A percentile compares a stretch with the other conserved stretches of the same genome.
Conservation (phyloP, 2,797 vertebrate genomes). For the Sebastes baramenuke region DNA sequence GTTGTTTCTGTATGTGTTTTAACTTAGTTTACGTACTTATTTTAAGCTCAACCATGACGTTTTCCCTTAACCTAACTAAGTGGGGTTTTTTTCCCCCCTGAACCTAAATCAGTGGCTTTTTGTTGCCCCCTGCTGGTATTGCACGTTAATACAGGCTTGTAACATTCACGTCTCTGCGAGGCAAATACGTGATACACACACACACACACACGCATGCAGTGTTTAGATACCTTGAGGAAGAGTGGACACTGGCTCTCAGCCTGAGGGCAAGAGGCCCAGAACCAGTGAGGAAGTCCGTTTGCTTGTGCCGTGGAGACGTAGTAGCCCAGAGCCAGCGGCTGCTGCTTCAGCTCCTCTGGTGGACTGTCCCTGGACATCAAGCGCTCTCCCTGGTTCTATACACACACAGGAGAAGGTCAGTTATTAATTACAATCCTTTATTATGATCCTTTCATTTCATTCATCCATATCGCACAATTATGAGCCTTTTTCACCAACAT, state of each 20-base stretch:
- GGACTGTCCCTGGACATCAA: constrained; percentile 93
- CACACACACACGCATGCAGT: too few species aligned
- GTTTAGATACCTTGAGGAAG: constrained; percentile 91
- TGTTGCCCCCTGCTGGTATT: too few species aligned
- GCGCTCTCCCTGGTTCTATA: constrained; percentile 95
- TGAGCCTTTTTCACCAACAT: neutral
- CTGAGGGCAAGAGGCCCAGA: constrained; percentile 97
- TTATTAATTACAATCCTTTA: constrained; percentile 15
- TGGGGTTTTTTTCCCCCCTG: too few species aligned
- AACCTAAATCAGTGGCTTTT: too few species aligned
- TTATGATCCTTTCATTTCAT: neutral
- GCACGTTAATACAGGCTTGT: too few species aligned
- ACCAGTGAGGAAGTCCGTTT: constrained; percentile 96
- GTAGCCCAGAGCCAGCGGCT: constrained; percentile 96
- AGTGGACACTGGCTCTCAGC: constrained; percentile 97
- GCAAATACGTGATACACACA: neutral
- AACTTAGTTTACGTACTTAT: too few species aligned
- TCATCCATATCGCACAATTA: neutral
- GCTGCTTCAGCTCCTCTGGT: constrained; percentile 96
- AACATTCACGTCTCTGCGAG: too few species aligned
- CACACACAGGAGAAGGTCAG: constrained; percentile 3
- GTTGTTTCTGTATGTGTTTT: too few species aligned
- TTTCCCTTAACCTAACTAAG: too few species aligned
- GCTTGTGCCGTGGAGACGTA: constrained; percentile 97
- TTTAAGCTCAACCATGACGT: too few species aligned